Percentiles rank a stretch among this genome's conserved stretches.
These are phyloP conservation scores for Scolopax bukidnonensis DNA, from an alignment of 2,797 vertebrate genomes.

Conservation along the genomic window DNA sequence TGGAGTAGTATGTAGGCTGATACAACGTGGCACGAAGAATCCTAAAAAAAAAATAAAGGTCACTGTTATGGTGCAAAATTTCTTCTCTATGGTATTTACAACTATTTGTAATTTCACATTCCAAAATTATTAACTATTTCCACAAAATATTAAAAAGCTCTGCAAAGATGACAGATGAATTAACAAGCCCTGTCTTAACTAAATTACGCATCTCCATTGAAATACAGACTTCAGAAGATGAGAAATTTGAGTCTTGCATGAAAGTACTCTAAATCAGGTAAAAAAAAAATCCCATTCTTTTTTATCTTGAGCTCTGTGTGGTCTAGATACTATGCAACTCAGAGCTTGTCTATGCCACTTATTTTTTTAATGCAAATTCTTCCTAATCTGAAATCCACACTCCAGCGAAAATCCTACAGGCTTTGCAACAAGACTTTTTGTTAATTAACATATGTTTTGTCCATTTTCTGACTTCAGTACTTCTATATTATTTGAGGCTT, in stretches of 20 bases:
- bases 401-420: constrained; percentile 32
- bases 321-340: not conserved
- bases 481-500: not conserved
- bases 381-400: constrained; percentile 40
- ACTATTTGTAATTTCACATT: not conserved
- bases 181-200: not conserved
- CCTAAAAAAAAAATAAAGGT: constrained; percentile 76
- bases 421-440: constrained; percentile 11
- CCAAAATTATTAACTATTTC: not conserved
- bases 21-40: constrained; percentile 89
- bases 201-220: not conserved
- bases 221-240: not conserved
- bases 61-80: not conserved
- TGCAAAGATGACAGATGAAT: not conserved
- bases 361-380: not conserved
- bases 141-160: not conserved
- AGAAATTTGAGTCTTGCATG: not conserved
- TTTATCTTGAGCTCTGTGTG: constrained; percentile 11
- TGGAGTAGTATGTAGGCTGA: constrained; percentile 83
- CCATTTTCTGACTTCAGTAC: constrained; percentile 6
- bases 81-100: not conserved
- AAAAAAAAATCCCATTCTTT: not conserved
- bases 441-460: constrained; percentile 42
- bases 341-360: not conserved
- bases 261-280: not conserved